phyloP scores from a whole-genome alignment of 2,113 vertebrate genomes.

The Serinus canaria region DNA sequence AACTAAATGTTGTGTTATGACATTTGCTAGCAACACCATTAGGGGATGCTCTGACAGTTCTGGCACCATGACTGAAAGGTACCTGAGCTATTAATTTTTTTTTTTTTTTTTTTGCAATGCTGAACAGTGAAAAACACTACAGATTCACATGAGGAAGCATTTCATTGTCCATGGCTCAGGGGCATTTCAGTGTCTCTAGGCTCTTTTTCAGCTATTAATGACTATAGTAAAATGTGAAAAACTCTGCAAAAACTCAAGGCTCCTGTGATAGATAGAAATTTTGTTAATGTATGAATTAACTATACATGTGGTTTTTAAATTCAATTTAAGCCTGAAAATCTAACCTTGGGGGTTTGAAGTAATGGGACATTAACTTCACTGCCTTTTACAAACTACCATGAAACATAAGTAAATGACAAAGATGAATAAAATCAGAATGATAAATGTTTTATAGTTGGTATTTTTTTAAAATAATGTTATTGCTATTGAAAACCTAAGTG shows the following conservation, averaged over 20 bases:
- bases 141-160: background rate
- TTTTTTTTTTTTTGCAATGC: background rate
- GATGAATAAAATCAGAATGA: slow-evolving; percentile 61
- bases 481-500: slow-evolving; percentile 64
- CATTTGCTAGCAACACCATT: background rate
- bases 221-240: slow-evolving; percentile 25
- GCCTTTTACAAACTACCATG: slow-evolving; percentile 63
- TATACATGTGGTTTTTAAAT: slow-evolving; percentile 66
- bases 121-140: background rate
- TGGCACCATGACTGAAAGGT: background rate
- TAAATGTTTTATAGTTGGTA: slow-evolving; percentile 49
- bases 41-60: background rate
- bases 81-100: background rate
- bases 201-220: slow-evolving; percentile 16
- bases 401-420: slow-evolving; percentile 66
- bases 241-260: slow-evolving; percentile 33
- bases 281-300: slow-evolving; percentile 64
- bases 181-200: background rate
- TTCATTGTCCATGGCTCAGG: background rate
- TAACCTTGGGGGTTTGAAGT: slow-evolving; percentile 69
- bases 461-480: slow-evolving; percentile 62
- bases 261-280: slow-evolving; percentile 56
- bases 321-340: slow-evolving; percentile 60
- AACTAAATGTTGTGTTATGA: background rate
- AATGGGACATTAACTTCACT: slow-evolving; percentile 69